Percentiles rank a stretch among this genome's conserved stretches.
Conservation (phyloP, 2,113 vertebrate species). For the Machaerirhynchus nigripectus region DNA sequence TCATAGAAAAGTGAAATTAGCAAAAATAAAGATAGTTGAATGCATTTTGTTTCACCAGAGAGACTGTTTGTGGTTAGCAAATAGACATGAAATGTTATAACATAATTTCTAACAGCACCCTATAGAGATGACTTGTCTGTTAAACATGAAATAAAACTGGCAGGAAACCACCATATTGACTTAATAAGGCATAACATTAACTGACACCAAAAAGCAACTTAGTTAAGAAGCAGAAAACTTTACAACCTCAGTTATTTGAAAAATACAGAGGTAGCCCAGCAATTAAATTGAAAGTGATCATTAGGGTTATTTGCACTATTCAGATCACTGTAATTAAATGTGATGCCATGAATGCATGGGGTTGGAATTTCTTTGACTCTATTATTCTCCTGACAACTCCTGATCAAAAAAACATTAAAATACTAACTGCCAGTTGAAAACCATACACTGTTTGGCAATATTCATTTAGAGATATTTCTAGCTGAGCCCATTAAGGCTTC, state of each 20-base stretch:
- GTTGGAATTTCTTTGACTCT: not conserved
- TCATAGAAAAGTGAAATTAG: slow-evolving; percentile 48
- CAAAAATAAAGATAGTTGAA: slow-evolving; percentile 37
- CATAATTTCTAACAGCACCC: slow-evolving; percentile 54
- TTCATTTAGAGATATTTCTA: not conserved
- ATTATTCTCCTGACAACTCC: not conserved
- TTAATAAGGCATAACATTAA: slow-evolving; percentile 33
- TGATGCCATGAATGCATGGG: not conserved
- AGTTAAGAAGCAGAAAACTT: slow-evolving; percentile 25
- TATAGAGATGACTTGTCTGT: slow-evolving; percentile 47
- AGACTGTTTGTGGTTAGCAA: slow-evolving; percentile 48
- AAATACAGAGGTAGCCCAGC: slow-evolving; percentile 23
- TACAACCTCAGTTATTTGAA: slow-evolving; percentile 48
- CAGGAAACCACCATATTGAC: slow-evolving; percentile 2
- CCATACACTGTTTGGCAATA: not conserved
- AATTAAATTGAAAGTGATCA: not conserved
- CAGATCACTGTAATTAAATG: not conserved
- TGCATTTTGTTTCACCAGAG: slow-evolving; percentile 11
- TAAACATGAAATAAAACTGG: slow-evolving; percentile 45
- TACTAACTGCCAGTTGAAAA: not conserved
- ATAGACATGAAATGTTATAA: slow-evolving; percentile 42
- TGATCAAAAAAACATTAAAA: not conserved
- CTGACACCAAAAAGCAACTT: slow-evolving; percentile 17
- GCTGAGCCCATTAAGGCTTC: not conserved
- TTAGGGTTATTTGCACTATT: not conserved